Percentiles rank a stretch among this genome's conserved stretches.
These are phyloP conservation scores for Tetramorium bicarinatum DNA, from an alignment of 2,888 invertebrate genomes.

Conservation along the genomic window DNA sequence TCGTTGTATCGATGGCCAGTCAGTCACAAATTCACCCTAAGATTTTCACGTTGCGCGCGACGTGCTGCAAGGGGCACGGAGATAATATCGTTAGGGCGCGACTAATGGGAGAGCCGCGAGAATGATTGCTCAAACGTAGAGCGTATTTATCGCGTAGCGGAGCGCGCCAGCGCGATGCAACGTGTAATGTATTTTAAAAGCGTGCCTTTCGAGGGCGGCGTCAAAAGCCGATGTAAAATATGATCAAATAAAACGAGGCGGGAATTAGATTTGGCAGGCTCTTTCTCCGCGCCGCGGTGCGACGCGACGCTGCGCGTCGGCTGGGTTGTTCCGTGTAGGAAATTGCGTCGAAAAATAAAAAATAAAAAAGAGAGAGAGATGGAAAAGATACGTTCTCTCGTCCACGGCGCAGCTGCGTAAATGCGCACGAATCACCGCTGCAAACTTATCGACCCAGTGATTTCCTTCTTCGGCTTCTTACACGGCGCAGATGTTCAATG, in stretches of 20 bases:
- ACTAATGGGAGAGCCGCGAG: constrained; percentile 77
- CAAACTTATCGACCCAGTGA: constrained; percentile 52
- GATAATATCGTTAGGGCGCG: constrained; percentile 73
- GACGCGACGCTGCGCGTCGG: constrained; percentile 48
- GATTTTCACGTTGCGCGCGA: constrained; percentile 37
- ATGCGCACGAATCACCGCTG: constrained; percentile 57
- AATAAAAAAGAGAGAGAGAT: constrained; percentile 1
- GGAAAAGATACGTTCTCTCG: constrained; percentile 48
- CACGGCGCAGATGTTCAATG: neutral
- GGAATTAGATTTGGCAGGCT: constrained; percentile 84
- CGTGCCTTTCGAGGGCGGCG: constrained; percentile 84
- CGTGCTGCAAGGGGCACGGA: constrained; percentile 60
- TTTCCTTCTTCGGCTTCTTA: constrained; percentile 8
- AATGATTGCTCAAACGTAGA: constrained; percentile 76
- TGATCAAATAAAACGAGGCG: constrained; percentile 85
- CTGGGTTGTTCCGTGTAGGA: constrained; percentile 61
- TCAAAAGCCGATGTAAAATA: constrained; percentile 86
- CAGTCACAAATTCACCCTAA: constrained; percentile 42
- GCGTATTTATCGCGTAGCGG: constrained; percentile 73
- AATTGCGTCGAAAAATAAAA: constrained; percentile 65
- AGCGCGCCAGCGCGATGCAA: constrained; percentile 63
- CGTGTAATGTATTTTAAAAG: constrained; percentile 86
- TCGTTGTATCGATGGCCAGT: constrained; percentile 42
- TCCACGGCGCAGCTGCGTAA: constrained; percentile 51
- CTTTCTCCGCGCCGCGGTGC: constrained; percentile 78